Base-by-base conservation (phyloP, 2,888 invertebrate species). In the Orthosia cruda region DNA sequence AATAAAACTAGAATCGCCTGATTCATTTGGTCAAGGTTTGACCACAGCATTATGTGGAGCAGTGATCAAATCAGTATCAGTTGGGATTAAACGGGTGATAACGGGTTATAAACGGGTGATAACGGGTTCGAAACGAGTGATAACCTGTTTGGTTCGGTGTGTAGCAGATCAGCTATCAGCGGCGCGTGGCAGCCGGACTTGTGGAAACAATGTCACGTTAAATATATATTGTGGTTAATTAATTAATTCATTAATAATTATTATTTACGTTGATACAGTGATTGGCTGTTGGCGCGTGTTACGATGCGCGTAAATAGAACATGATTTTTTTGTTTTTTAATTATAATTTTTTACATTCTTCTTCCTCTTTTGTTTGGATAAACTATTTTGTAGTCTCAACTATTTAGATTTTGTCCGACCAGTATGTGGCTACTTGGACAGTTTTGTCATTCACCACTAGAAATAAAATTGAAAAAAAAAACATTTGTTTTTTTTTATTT, bases 141-240 rank as follows among this genome's bases (percentile, higher is more conserved):
- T 45, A 13, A 74, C 81, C 16, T 11, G 85, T 73, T 77, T 18
- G 15, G 47, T n/a, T 72, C 71, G 64, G 77, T 69, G 2, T 4
- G 32, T 26, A 55, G 77, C 79, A 71, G 87, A 75, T 45, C 62
- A 13, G 32, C 40, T 83, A 81, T 81, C 84, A 9, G 68, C 47
- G 13, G 63, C 71, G 82, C 82, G 78, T 81, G 85, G 74, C 72
- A 71, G 61, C 57, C 84, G 54, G 77, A 70, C 71, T 80, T 64
- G 81, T 70, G 55, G 47, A 74, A 81, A 81, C 47, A 75, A 65
- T 62, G 55, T 76, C 65, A 66, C 65, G 65, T 84, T 68, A 59
- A 79, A 68, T 65, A 45, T 63, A n/a, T n/a, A n/a, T n/a, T 55
- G 12, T 58, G 9, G 26, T 61, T 71, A 32, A 84, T 62, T 68